These are phyloP conservation scores for Rhinogobius similis DNA, from an alignment of 2,113 vertebrate genomes.

Conservation along the genomic window DNA sequence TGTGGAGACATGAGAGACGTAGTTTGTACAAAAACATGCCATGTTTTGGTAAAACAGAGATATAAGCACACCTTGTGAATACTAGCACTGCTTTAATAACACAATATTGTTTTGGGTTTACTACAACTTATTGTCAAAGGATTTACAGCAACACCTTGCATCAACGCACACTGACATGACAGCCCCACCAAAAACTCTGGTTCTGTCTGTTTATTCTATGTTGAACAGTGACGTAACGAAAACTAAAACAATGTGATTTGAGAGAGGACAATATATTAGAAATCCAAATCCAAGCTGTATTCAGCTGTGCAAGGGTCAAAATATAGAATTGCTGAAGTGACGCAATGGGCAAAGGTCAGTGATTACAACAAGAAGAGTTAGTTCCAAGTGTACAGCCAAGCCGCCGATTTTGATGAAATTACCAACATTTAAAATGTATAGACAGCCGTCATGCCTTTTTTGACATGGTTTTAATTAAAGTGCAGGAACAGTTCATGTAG, in stretches of 20 bases:
- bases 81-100: background rate
- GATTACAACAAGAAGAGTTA: constrained; percentile 22
- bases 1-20: constrained; percentile 23
- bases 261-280: background rate
- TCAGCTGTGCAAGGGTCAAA: constrained; percentile 59
- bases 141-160: background rate
- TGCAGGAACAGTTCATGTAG: constrained; percentile 14
- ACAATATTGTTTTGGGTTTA: background rate
- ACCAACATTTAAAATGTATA: background rate
- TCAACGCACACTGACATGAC: background rate
- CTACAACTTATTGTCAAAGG: background rate
- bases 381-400: background rate
- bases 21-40: constrained; percentile 1
- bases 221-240: background rate
- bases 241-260: background rate
- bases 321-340: constrained; percentile 59
- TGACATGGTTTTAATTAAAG: constrained; percentile 21
- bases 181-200: background rate
- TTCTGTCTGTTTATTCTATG: background rate
- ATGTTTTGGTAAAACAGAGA: constrained; percentile 4
- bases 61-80: background rate
- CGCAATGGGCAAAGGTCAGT: constrained; percentile 61
- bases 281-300: background rate
- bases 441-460: constrained; percentile 32
- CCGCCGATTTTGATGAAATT: constrained; percentile 19